These are phyloP conservation scores for Paramormyrops kingsleyae DNA, from an alignment of 2,113 vertebrate species.

Conservation along the genomic window DNA sequence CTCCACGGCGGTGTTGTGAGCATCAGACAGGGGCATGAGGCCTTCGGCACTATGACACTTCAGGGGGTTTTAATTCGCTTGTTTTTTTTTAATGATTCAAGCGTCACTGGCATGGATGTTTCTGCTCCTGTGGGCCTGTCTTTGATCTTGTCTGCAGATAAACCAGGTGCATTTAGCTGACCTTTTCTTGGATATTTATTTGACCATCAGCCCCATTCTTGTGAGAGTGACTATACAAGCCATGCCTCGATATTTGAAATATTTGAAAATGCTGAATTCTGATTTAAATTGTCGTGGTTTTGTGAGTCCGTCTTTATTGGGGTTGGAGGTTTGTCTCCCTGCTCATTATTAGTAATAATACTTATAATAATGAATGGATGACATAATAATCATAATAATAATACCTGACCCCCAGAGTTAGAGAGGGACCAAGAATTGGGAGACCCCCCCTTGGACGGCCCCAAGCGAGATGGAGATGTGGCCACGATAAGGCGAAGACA, in stretches of 20 bases:
- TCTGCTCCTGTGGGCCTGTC: background rate
- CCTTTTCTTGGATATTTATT: background rate
- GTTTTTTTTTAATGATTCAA: background rate
- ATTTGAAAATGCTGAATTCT: background rate
- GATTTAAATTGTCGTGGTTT: background rate
- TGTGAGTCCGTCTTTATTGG: background rate
- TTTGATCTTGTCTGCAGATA: background rate
- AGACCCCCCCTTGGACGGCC: conserved; percentile 48
- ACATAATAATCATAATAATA: background rate
- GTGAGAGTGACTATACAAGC: background rate
- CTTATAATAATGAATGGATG: background rate
- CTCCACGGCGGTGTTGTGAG: background rate
- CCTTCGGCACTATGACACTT: background rate
- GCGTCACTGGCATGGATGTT: background rate
- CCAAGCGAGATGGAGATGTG: conserved; percentile 58
- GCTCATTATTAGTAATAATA: background rate
- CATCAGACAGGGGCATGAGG: background rate
- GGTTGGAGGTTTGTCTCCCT: background rate
- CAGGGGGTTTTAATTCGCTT: background rate
- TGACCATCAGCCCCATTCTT: background rate
- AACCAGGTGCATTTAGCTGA: background rate
- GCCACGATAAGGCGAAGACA: conserved; percentile 69
- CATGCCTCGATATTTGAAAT: background rate
- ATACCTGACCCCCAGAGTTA: conserved; percentile 48
- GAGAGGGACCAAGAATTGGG: conserved; percentile 56